Percentiles rank a stretch among this genome's conserved stretches.
phyloP scores from a whole-genome alignment of 2,888 invertebrate genomes.

The Rutpela maculata region DNA sequence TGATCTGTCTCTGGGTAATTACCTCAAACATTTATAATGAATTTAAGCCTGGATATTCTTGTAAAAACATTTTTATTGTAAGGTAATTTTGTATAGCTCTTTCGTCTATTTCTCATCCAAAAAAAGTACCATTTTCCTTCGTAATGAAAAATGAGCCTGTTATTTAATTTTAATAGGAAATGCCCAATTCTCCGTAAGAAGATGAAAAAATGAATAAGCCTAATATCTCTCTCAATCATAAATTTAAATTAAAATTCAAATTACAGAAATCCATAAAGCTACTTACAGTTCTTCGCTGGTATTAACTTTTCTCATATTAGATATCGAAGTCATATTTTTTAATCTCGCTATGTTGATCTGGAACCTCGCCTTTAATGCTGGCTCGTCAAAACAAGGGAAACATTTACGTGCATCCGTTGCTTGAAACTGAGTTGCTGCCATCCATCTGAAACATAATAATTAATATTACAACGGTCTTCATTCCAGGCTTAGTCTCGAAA shows the following conservation, averaged over 20 bases:
- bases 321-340: slow-evolving; percentile 83
- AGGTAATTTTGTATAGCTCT: background rate
- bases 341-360: slow-evolving; percentile 85
- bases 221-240: background rate
- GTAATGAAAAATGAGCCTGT: background rate
- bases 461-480: background rate
- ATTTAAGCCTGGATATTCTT: background rate
- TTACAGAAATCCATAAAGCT: background rate
- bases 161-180: background rate
- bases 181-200: background rate
- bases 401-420: slow-evolving; percentile 88
- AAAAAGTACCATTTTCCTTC: background rate
- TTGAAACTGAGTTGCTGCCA: slow-evolving; percentile 89
- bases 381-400: slow-evolving; percentile 93
- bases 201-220: background rate
- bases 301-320: slow-evolving; percentile 82
- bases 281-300: slow-evolving; percentile 57
- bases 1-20: no score
- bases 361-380: slow-evolving; percentile 87
- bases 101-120: background rate
- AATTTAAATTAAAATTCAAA: slow-evolving; percentile 12
- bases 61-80: background rate
- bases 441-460: slow-evolving; percentile 77
- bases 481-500: background rate
- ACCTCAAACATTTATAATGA: no score